A percentile compares a stretch with the other conserved stretches of the same genome.
phyloP scores from a whole-genome alignment of 2,113 vertebrate species.

The Podilymbus podiceps region DNA sequence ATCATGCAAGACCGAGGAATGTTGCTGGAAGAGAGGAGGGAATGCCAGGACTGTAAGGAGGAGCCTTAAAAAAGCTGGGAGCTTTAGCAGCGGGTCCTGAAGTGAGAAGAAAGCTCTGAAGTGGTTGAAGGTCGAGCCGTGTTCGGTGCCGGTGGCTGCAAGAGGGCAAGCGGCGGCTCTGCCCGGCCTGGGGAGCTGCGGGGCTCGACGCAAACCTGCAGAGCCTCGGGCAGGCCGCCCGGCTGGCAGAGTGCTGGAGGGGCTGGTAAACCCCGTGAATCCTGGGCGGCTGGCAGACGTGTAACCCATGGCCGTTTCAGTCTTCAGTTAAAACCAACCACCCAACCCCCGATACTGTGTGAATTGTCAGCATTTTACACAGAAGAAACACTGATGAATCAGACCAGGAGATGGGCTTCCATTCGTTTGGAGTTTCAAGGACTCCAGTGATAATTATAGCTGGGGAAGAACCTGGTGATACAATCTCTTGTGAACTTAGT shows the following conservation, averaged over 20 bases:
- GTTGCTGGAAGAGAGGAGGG: not conserved
- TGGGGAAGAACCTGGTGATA: not conserved
- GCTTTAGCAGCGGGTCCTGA: not conserved
- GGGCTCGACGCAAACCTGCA: not conserved
- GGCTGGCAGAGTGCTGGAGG: not conserved
- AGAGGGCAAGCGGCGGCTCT: not conserved
- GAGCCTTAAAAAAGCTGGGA: not conserved
- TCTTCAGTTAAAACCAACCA: not conserved
- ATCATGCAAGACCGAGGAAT: not conserved
- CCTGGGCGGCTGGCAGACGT: not conserved
- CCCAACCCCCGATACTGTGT: not conserved
- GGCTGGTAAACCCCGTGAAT: not conserved
- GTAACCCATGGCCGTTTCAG: not conserved
- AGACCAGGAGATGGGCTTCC: not conserved
- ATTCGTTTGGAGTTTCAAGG: not conserved
- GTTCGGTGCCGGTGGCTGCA: not conserved
- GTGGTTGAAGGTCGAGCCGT: not conserved
- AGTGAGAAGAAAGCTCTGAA: not conserved
- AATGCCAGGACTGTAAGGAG: rapidly evolving
- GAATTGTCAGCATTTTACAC: not conserved
- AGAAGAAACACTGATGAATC: not conserved
- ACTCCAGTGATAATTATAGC: not conserved
- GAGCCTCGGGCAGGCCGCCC: not conserved
- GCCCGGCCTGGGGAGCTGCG: not conserved
- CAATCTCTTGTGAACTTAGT: not conserved